phyloP scores from a whole-genome alignment of 2,113 vertebrate genomes.

The Carlito syrichta region DNA sequence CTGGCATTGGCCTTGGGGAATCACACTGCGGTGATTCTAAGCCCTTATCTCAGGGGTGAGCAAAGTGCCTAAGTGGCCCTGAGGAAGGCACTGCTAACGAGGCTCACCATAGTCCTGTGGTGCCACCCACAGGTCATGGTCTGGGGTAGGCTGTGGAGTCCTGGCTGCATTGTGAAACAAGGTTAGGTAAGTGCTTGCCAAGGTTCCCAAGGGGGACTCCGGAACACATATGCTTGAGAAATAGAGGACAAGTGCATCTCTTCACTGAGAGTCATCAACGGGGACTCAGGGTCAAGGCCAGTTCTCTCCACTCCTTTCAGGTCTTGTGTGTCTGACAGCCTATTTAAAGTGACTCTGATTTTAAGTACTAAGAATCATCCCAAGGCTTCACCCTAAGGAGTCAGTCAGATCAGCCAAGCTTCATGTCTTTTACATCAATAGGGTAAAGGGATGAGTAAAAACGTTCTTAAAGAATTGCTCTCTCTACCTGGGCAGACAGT shows the following conservation, averaged over 20 bases:
- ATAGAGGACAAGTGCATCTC: background rate
- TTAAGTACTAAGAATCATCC: background rate
- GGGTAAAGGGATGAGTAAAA: background rate
- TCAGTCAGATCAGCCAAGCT: background rate
- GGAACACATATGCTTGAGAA: fast-evolving
- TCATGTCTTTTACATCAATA: background rate
- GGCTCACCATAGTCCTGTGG: background rate
- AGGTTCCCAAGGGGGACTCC: background rate
- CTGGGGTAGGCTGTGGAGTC: background rate
- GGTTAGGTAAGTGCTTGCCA: background rate
- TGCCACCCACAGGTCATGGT: background rate
- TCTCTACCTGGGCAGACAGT: background rate
- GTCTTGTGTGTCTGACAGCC: background rate
- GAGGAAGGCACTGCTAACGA: background rate
- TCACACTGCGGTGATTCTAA: background rate
- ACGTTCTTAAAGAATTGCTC: background rate
- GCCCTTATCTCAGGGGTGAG: background rate
- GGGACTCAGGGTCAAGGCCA: background rate
- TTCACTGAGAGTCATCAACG: background rate
- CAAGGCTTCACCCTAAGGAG: background rate
- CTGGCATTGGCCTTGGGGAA: background rate
- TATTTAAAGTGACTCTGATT: background rate
- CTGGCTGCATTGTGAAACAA: background rate
- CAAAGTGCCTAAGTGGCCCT: background rate
- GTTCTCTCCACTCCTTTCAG: background rate